Evolutionary conservation across 37 sponge, comb jelly and placozoan species (phyloP).

Genomic region (Axinella damicornis): DNA sequence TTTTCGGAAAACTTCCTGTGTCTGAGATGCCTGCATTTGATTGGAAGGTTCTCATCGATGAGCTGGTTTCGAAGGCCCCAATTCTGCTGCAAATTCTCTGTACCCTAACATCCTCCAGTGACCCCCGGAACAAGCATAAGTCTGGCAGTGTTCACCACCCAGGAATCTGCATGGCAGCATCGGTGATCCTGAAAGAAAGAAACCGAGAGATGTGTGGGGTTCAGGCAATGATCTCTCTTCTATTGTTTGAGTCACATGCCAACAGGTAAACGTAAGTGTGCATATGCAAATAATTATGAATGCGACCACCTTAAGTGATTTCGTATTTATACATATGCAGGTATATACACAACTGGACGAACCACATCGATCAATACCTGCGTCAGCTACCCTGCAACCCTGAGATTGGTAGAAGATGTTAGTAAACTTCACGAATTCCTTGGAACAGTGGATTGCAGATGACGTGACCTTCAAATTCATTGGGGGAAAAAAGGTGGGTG

Average conservation of each 20-base stretch:
- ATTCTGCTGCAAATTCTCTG: not conserved
- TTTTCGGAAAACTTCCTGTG: not conserved
- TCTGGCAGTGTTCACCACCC: not conserved
- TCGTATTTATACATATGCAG: not conserved
- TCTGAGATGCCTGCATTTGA: not conserved
- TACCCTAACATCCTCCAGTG: not conserved
- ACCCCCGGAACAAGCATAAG: conserved; percentile 12
- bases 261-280: not conserved
- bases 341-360: conserved; percentile 12
- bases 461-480: conserved; percentile 32
- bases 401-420: not conserved
- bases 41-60: not conserved
- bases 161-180: conserved; percentile 15
- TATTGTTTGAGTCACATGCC: not conserved
- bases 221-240: not conserved
- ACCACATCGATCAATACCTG: conserved; percentile 11
- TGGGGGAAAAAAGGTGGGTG: conserved; percentile 25
- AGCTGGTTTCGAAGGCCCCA: conserved; percentile 8
- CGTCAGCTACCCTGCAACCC: conserved; percentile 13
- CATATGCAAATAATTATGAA: not conserved
- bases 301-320: too few relatives aligned
- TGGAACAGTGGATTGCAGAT: conserved; percentile 45
- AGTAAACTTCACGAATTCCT: not conserved
- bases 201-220: conserved; percentile 12
- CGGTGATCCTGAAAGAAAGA: conserved; percentile 14